Evolutionary conservation across 2,797 vertebrate genomes (phyloP), one percentile per base, ranked within the genome.

Genomic region (Oreochromis mossambicus): DNA sequence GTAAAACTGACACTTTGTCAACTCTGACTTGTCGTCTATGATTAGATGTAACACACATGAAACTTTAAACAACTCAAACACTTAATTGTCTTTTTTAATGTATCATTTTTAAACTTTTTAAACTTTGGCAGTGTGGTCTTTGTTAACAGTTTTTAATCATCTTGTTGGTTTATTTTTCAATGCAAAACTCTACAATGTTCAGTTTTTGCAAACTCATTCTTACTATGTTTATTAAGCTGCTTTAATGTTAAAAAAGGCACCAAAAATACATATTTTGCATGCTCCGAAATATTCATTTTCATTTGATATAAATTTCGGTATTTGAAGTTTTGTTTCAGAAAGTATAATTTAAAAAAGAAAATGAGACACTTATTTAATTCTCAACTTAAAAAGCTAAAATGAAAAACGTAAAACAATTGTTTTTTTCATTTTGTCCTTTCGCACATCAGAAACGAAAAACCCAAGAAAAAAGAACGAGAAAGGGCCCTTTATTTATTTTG

Each of bases 51-150:
- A 24, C 52, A 24, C 52, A 54, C 0, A 54, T 24, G 0, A 54
- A 24, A 24, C 48, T 50, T 50, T 12, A 54, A 24, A 24, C 2
- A 52, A 21, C 5, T 0, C n/a, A 52, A 21, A 52, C n/a, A 0
- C n/a, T 11, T 52, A 52, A 12, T 52, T 52, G 2, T 6, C n/a
- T 3, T 52, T 52, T 52, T 52, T 52, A 52, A 52, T 21, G 5
- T 21, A 12, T 21, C 1, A 0, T n/a, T n/a, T n/a, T n/a, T n/a
- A n/a, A n/a, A n/a, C n/a, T n/a, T 52, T 52, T 21, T 52, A 2
- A 52, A 21, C 5, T 21, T 52, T 52, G 54, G 7, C 54, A 29
- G 13, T 14, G 24, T 26, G 13, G 13, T 2, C 24, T 56, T 29
- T 29, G 13, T 56, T 56, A 56, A 56, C 54, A 56, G 13, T 56